A percentile compares a stretch with the other conserved stretches of the same genome.
Conservation (phyloP, 2,888 invertebrate genomes). For the Drosophila prostipennis region DNA sequence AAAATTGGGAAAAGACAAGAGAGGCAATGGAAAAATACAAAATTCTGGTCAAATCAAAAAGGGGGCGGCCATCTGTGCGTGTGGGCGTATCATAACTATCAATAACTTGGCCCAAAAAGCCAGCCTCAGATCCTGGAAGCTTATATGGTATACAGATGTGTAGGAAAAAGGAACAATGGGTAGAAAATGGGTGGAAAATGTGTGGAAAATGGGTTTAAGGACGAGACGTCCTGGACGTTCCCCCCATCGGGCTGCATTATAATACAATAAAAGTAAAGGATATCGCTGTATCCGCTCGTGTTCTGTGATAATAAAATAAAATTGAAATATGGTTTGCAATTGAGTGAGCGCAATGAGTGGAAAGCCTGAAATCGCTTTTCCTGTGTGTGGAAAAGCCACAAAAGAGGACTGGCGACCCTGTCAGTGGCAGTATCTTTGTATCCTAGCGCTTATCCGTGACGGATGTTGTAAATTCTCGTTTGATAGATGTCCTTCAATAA, state of each 20-base stretch:
- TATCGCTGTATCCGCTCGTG: slow-evolving; percentile 53
- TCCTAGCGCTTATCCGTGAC: slow-evolving; percentile 16
- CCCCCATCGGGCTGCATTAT: slow-evolving; percentile 34
- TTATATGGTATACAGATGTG: neutral
- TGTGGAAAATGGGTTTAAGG: slow-evolving; percentile 28
- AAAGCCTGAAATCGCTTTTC: slow-evolving; percentile 61
- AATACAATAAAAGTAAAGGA: slow-evolving; percentile 64
- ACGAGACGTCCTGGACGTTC: slow-evolving; percentile 11
- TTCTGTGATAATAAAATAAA: slow-evolving; percentile 74
- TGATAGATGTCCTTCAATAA: slow-evolving; percentile 55
- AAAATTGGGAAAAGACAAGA: neutral
- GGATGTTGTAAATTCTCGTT: slow-evolving; percentile 40
- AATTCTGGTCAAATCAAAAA: slow-evolving; percentile 67
- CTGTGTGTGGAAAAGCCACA: slow-evolving; percentile 39
- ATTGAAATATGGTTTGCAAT: slow-evolving; percentile 79
- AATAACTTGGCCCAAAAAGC: slow-evolving; percentile 62
- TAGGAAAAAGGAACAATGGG: slow-evolving; percentile 26
- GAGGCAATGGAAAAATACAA: slow-evolving; percentile 9
- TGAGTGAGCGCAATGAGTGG: slow-evolving; percentile 75
- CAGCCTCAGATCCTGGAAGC: slow-evolving; percentile 22
- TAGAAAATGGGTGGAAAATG: slow-evolving; percentile 14
- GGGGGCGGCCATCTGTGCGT: slow-evolving; percentile 55
- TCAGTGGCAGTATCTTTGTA: slow-evolving; percentile 18
- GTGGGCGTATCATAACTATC: slow-evolving; percentile 71
- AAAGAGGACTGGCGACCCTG: neutral